A percentile compares a stretch with the other conserved stretches of the same genome.
phyloP scores from a whole-genome alignment of 2,797 vertebrate species.

The Cryptoprocta ferox region DNA sequence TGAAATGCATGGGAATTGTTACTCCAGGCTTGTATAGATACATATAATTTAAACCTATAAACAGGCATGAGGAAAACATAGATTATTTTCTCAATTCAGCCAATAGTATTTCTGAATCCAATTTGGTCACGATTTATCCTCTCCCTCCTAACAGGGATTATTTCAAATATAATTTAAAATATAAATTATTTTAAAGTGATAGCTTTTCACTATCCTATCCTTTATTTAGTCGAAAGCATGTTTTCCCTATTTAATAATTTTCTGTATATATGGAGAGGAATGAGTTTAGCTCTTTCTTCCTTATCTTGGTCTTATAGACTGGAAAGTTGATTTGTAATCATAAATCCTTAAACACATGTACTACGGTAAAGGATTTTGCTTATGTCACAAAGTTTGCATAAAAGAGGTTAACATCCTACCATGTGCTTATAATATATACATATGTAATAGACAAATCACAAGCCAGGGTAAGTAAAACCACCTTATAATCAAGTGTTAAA shows the following conservation, averaged over 20 bases:
- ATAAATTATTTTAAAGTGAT: not conserved
- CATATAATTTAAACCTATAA: not conserved
- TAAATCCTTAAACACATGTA: not conserved
- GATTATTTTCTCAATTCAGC: slow-evolving; percentile 21
- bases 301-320: not conserved
- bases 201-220: not conserved
- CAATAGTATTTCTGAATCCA: not conserved
- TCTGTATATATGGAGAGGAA: not conserved
- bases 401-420: slow-evolving; percentile 1
- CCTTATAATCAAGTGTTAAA: slow-evolving; percentile 7
- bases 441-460: not conserved
- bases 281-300: not conserved
- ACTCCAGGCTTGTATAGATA: not conserved
- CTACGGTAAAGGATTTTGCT: not conserved
- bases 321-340: slow-evolving; percentile 26
- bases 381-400: not conserved
- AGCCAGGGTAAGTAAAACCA: not conserved
- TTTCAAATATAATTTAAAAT: slow-evolving; percentile 28
- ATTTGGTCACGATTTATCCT: not conserved
- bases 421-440: not conserved
- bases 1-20: not conserved
- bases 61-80: not conserved
- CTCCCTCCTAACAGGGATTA: not conserved
- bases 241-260: not conserved
- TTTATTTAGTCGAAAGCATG: not conserved